Evolutionary conservation across 2,888 invertebrate species (phyloP), one percentile per base, ranked within the genome.

Genomic region (Netelia fuscicornis): DNA sequence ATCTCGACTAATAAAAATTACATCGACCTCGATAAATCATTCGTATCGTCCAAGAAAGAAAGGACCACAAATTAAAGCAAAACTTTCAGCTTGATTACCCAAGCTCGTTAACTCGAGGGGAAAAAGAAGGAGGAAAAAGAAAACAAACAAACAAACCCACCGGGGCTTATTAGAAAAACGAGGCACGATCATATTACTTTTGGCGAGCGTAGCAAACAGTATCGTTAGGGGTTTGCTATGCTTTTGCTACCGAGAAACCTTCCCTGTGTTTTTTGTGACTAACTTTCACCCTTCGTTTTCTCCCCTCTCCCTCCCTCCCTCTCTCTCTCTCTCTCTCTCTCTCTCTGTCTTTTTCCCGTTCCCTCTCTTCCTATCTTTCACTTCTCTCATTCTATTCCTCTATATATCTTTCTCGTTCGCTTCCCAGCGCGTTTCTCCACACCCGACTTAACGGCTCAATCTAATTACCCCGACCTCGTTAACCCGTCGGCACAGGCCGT

Each of bases 381-480:
- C 25, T 13, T 37, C 11, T 9, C 13, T 10, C 30, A 30, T 20
- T 10, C 20, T 58, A 58, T 9, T 10, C n/a, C 20, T 30, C 9
- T 58, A 58, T 58, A 58, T 58, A 58, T 58, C n/a, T 17, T 9
- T 8, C 60, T 13, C 44, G 54, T 60, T 48, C 37, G 37, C 13
- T 56, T 42, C 54, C 10, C 42, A 60, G 48, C 17, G 74, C 52
- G 48, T 48, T 48, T 48, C 48, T 75, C 68, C 64, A 52, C 54
- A 56, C 60, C 65, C 52, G 70, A 77, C 79, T 83, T 75, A 83
- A 86, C 74, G 70, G 72, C 81, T 84, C 70, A 77, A 84, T 84
- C 78, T 84, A 86, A 86, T 86, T 84, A 86, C 79, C 13, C 60
- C 56, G 23, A 78, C 60, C 76, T 79, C 84, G 84, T 84, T 86